These are phyloP conservation scores for Lithophane ornitopus DNA, from an alignment of 2,888 invertebrate species.

Conservation along the genomic window DNA sequence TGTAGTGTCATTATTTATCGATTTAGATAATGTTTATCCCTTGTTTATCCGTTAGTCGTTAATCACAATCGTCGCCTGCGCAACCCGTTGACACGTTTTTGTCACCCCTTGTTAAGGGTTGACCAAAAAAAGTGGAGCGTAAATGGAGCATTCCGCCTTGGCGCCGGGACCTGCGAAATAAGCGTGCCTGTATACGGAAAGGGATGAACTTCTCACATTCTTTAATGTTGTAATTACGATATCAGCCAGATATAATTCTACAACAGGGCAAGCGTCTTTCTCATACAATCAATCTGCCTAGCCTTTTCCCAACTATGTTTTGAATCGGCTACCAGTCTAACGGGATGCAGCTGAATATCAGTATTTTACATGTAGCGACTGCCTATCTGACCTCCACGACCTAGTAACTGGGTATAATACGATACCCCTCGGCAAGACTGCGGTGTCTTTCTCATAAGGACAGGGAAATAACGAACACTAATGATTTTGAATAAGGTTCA, in stretches of 20 bases:
- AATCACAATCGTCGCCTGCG: conserved; percentile 59
- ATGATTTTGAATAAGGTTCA: too few species aligned
- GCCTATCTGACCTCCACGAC: too few species aligned
- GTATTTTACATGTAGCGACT: too few species aligned
- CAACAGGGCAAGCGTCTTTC: neutral
- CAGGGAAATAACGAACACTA: too few species aligned
- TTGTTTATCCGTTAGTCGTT: conserved; percentile 74
- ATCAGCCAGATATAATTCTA: neutral
- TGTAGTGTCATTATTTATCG: conserved; percentile 82
- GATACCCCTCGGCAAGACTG: too few species aligned
- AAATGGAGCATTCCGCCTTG: conserved; percentile 30
- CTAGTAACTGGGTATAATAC: too few species aligned
- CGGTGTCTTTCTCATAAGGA: too few species aligned
- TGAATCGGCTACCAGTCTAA: too few species aligned
- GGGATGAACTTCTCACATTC: too few species aligned
- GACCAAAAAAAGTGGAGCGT: conserved; percentile 31
- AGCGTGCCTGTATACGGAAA: neutral
- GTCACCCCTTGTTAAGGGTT: conserved; percentile 54
- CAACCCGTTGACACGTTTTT: conserved; percentile 77
- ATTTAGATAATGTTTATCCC: conserved; percentile 81
- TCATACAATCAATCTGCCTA: too few species aligned
- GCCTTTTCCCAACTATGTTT: too few species aligned
- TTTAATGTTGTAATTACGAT: neutral
- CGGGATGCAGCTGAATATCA: too few species aligned
- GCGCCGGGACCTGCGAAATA: conserved; percentile 25